These are phyloP conservation scores for Adelges cooleyi DNA, from an alignment of 1,140 invertebrate genomes.

Conservation along the genomic window DNA sequence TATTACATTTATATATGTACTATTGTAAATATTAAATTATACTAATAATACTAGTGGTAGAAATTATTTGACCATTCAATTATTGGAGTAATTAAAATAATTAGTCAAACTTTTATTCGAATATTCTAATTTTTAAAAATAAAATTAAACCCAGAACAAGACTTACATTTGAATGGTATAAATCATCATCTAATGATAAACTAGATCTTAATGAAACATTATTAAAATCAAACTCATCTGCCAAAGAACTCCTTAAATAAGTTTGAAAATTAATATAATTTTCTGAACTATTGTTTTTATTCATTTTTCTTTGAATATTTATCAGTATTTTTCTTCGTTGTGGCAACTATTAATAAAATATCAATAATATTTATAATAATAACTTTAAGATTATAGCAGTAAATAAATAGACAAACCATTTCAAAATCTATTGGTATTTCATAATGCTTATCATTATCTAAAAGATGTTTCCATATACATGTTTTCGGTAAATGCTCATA, in stretches of 20 bases:
- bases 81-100: too few species aligned
- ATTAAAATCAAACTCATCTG: conserved; percentile 6
- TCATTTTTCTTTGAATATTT: not conserved
- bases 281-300: not conserved
- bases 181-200: not conserved
- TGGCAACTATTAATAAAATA: not conserved
- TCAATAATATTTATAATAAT: not conserved
- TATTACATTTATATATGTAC: too few species aligned
- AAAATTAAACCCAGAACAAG: too few species aligned
- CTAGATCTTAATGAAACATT: not conserved
- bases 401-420: not conserved
- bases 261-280: not conserved
- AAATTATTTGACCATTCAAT: too few species aligned
- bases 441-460: not conserved
- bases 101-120: too few species aligned
- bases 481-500: not conserved
- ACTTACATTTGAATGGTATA: too few species aligned
- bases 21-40: too few species aligned
- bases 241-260: not conserved
- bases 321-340: not conserved
- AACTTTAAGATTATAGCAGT: not conserved
- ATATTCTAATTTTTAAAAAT: too few species aligned
- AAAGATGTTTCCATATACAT: conserved; percentile 4
- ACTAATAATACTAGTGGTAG: too few species aligned
- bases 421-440: conserved; percentile 5